Conservation (phyloP, 2,888 invertebrate species). For the Lycaena phlaeas region DNA sequence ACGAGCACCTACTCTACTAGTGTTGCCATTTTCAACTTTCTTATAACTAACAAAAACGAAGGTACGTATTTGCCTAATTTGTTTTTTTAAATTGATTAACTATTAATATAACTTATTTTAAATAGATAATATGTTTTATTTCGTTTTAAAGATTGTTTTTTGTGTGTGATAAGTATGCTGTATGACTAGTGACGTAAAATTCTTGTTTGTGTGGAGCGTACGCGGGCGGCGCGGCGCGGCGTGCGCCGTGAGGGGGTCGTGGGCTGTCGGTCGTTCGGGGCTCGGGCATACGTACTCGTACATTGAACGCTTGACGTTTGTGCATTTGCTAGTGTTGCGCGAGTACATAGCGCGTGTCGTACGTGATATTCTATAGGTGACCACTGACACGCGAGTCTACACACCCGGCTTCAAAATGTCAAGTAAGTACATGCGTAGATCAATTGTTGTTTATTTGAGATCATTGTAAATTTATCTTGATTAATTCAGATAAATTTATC, state of each 20-base stretch:
- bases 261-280: slow-evolving; percentile 28
- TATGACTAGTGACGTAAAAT: slow-evolving; percentile 2
- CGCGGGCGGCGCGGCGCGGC: slow-evolving; percentile 24
- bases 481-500: background rate
- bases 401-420: slow-evolving; percentile 65
- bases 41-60: too few species aligned
- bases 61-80: too few species aligned
- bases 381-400: slow-evolving; percentile 58
- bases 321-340: slow-evolving; percentile 47
- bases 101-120: too few species aligned
- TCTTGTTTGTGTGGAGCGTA: slow-evolving; percentile 21
- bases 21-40: slow-evolving; percentile 35
- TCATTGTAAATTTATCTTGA: background rate
- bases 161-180: slow-evolving; percentile 3
- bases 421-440: slow-evolving; percentile 39
- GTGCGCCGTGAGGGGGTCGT: slow-evolving; percentile 32
- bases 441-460: background rate
- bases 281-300: slow-evolving; percentile 41
- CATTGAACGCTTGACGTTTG: slow-evolving; percentile 16
- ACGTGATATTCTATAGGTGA: slow-evolving; percentile 52
- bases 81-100: too few species aligned
- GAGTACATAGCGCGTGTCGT: slow-evolving; percentile 58
- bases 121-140: too few species aligned
- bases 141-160: too few species aligned
- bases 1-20: slow-evolving; percentile 48